Evolutionary conservation across 2,113 vertebrate species (phyloP).

Genomic region (Lichenostomus cassidix): DNA sequence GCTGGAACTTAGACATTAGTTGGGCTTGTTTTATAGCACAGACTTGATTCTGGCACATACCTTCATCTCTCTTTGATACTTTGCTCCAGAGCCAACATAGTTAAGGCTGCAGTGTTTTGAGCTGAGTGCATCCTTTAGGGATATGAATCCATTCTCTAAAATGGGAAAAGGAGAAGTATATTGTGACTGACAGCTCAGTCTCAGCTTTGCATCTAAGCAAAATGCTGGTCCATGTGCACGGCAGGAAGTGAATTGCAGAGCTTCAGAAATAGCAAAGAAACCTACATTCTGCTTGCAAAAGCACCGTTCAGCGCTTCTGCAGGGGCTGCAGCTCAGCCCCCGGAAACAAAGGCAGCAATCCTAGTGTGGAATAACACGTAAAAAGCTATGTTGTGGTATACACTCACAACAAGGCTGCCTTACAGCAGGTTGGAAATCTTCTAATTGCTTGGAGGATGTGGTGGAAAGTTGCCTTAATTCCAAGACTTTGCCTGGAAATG

Average conservation of each 20-base stretch:
- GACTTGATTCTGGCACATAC: background rate
- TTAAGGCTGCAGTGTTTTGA: background rate
- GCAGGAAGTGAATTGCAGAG: slow-evolving; percentile 31
- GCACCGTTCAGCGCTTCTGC: background rate
- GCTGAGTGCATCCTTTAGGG: background rate
- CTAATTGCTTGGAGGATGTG: background rate
- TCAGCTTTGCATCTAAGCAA: slow-evolving; percentile 46
- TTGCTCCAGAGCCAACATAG: background rate
- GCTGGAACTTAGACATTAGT: background rate
- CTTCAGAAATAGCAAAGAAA: slow-evolving; percentile 45
- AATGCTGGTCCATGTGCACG: background rate
- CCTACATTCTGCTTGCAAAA: slow-evolving; percentile 17
- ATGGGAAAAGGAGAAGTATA: background rate
- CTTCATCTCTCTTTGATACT: background rate
- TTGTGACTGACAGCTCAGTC: slow-evolving; percentile 27
- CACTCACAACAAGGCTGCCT: background rate
- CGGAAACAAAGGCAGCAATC: background rate
- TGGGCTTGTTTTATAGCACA: background rate
- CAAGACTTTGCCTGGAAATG: background rate
- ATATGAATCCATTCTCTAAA: slow-evolving; percentile 23
- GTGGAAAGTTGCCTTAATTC: background rate
- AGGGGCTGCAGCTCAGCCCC: background rate
- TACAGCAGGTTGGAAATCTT: background rate
- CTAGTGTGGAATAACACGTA: background rate
- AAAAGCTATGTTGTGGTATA: background rate